These are phyloP conservation scores for Phymatocera aterrima DNA, from an alignment of 2,888 invertebrate species.

Conservation along the genomic window DNA sequence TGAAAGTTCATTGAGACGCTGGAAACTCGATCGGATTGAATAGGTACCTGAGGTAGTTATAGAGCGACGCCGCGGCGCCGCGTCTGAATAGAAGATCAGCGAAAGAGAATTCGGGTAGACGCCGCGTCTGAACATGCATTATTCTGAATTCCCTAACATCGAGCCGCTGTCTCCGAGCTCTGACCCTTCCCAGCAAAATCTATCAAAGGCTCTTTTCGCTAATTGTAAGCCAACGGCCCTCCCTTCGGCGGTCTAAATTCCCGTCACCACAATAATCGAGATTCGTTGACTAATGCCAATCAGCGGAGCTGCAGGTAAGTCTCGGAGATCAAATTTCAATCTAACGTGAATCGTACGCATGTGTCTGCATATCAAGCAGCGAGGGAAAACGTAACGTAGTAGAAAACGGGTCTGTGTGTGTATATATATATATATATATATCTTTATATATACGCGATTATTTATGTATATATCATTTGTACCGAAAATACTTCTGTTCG, in stretches of 20 bases:
- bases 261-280: constrained; percentile 12
- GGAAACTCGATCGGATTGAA: constrained; percentile 11
- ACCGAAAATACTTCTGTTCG: not conserved
- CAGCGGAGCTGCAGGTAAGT: not conserved
- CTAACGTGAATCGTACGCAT: no score
- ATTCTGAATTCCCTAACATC: not conserved
- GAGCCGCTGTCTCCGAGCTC: not conserved
- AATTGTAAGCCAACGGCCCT: not conserved
- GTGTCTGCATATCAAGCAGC: no score
- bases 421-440: no score
- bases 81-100: not conserved
- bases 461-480: no score
- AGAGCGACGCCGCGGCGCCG: not conserved
- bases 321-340: constrained; percentile 15
- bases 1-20: constrained; percentile 4
- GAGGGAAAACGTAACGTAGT: no score
- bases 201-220: constrained; percentile 24
- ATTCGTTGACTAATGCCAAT: constrained; percentile 18
- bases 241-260: not conserved
- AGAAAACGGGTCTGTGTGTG: not conserved
- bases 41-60: constrained; percentile 14
- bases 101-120: constrained; percentile 7
- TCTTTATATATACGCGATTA: not conserved
- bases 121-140: constrained; percentile 7
- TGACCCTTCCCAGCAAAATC: not conserved